Evolutionary conservation across 2,888 invertebrate species (phyloP), one percentile per base, ranked within the genome.

Genomic region (Watsonalla binaria): DNA sequence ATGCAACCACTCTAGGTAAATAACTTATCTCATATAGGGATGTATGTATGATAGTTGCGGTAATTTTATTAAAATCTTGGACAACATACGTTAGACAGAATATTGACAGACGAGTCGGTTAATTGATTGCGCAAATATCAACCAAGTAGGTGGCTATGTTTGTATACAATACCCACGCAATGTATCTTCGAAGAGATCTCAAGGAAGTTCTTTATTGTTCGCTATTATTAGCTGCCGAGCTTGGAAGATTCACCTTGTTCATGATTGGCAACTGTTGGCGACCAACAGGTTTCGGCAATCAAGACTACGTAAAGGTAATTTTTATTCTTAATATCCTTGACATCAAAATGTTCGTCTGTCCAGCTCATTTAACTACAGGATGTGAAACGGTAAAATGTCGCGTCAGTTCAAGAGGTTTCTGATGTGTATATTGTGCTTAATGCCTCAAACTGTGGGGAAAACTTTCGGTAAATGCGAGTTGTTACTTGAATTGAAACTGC

Each of bases 401-500:
- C 66, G 72, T 59, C 58, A 54, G 51, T 48, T 65, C 54, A 46
- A 51, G 45, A 51, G 70, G 7, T 53, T 63, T 7, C 14, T 63
- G n/a, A 45, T 65, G 15, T 42, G 66, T 34, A 53, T 56, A 13
- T 13, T 64, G 47, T 53, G 47, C 55, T 65, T 68, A 37, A 45
- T 61, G 51, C 35, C 60, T 48, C 51, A 55, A 46, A 45, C 54
- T 24, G 49, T 60, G 53, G 54, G 61, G 15, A 73, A 65, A 58
- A 67, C 57, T 0, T 76, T 82, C 48, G 60, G 66, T 6, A 63
- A 70, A 45, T 84, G 83, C 61, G 78, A 74, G 51, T 58, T 85
- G 45, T 71, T 66, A 14, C 56, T 47, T 37, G 82, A 80, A 56
- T 63, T 85, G 34, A 57, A 58, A 46, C 63, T 54, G 14, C 76